These are phyloP conservation scores for Nasonia giraulti DNA, from an alignment of 1,140 invertebrate species.

Conservation along the genomic window DNA sequence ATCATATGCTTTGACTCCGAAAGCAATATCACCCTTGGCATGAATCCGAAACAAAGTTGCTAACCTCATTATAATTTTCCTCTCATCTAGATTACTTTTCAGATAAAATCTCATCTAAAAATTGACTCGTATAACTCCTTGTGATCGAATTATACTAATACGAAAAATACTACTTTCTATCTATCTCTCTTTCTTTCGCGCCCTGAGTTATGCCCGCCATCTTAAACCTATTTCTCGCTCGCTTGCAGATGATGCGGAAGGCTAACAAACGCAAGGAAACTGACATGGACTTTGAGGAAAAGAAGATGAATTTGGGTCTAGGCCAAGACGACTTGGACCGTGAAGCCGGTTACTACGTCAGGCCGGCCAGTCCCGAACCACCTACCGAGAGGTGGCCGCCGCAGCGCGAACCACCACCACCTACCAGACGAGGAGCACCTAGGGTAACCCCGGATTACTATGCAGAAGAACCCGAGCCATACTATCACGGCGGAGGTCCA, in stretches of 20 bases:
- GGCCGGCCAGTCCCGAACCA: conserved; percentile 75
- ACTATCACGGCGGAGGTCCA: conserved; percentile 59
- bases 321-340: conserved; percentile 91
- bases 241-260: conserved; percentile 85
- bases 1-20: no score
- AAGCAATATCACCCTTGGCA: background rate
- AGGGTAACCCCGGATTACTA: conserved; percentile 70
- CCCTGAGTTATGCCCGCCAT: background rate
- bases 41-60: background rate
- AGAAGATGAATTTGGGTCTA: conserved; percentile 92
- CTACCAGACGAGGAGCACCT: conserved; percentile 60
- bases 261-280: conserved; percentile 94
- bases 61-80: background rate
- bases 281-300: conserved; percentile 97
- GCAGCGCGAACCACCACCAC: conserved; percentile 57
- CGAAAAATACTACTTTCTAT: background rate
- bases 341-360: conserved; percentile 88
- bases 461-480: conserved; percentile 67
- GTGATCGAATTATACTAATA: background rate
- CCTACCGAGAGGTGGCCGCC: conserved; percentile 69
- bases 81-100: background rate
- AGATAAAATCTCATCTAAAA: background rate
- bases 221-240: background rate
- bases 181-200: background rate
- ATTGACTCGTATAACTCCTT: background rate